A percentile compares a stretch with the other conserved stretches of the same genome.
Conservation (phyloP, 2,888 invertebrate species). For the Stenodema calcarata region DNA sequence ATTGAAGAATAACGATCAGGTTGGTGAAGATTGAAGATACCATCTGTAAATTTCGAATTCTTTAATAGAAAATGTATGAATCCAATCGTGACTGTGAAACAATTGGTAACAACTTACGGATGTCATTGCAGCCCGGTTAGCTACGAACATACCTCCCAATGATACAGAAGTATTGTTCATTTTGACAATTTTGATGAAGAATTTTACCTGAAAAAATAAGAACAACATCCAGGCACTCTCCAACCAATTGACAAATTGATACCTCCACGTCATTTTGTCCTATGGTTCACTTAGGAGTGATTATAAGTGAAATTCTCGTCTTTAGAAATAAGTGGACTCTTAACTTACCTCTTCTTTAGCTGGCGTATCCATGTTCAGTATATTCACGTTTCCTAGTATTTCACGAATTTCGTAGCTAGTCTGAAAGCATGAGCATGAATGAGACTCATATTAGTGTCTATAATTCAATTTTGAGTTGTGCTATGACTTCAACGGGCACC, state of each 20-base stretch:
- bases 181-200: neutral
- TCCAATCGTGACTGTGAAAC: too few species aligned
- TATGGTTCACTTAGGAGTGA: too few species aligned
- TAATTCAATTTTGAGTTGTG: too few species aligned
- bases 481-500: too few species aligned
- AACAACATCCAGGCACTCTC: neutral
- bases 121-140: neutral
- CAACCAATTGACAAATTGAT: neutral
- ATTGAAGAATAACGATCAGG: neutral
- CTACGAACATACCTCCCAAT: neutral
- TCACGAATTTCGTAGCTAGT: neutral
- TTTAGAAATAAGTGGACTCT: too few species aligned
- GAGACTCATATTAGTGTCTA: too few species aligned
- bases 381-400: neutral
- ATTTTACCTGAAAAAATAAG: slow-evolving; percentile 11
- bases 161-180: neutral
- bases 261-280: too few species aligned
- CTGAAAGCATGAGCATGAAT: neutral
- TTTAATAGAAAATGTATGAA: neutral
- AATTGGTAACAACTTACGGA: neutral
- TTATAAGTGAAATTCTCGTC: too few species aligned
- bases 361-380: neutral
- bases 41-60: neutral
- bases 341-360: neutral
- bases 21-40: neutral